phyloP scores from a whole-genome alignment of 2,113 vertebrate genomes.

The Anolis carolinensis region DNA sequence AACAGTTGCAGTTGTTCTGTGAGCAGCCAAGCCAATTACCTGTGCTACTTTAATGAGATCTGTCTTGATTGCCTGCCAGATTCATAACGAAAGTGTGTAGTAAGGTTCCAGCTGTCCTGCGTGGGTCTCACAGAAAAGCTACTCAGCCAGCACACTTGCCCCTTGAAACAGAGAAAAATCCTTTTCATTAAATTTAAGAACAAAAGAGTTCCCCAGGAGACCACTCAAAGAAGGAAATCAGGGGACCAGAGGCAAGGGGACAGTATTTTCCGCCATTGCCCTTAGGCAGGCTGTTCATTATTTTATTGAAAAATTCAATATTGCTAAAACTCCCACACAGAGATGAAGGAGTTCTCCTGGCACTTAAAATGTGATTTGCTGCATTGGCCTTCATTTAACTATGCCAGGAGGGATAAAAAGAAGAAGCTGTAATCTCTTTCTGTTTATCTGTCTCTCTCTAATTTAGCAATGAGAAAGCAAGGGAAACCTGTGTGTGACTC shows the following conservation, averaged over 20 bases:
- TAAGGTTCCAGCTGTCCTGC: neutral
- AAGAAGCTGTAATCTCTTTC: conserved; percentile 28
- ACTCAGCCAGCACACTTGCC: neutral
- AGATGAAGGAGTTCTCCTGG: conserved; percentile 36
- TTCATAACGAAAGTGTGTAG: neutral
- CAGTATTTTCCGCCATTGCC: conserved; percentile 59
- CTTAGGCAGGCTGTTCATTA: conserved; percentile 63
- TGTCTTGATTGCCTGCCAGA: neutral
- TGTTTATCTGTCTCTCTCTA: neutral
- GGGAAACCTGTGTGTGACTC: neutral
- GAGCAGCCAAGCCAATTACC: conserved; percentile 22
- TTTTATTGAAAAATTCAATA: conserved; percentile 66
- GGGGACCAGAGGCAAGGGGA: conserved; percentile 31
- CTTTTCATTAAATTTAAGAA: conserved; percentile 60
- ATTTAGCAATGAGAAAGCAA: neutral
- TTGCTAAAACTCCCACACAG: conserved; percentile 42
- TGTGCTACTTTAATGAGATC: conserved; percentile 11
- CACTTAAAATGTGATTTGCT: conserved; percentile 56
- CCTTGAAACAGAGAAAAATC: neutral
- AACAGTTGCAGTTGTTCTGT: conserved; percentile 26
- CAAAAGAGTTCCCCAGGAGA: conserved; percentile 49
- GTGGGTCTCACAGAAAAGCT: neutral
- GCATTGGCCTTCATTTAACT: conserved; percentile 21
- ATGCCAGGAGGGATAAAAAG: conserved; percentile 13
- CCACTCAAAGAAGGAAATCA: conserved; percentile 34